These are phyloP conservation scores for Thamnophis elegans DNA, from an alignment of 2,797 vertebrate genomes.

Conservation along the genomic window DNA sequence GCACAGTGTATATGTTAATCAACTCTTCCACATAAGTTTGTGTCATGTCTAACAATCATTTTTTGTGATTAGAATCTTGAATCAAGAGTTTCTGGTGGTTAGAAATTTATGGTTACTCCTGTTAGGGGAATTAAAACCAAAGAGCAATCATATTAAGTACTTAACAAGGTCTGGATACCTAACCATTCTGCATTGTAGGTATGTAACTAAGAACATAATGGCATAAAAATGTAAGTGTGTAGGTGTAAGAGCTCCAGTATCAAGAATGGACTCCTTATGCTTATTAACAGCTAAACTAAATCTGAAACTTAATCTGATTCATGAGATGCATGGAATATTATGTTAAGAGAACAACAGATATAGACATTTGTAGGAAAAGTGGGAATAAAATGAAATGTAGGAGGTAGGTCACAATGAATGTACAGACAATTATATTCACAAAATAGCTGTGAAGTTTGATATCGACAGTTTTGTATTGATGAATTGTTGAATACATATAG, in stretches of 20 bases:
- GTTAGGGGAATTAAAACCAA: not conserved
- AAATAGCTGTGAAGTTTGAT: not conserved
- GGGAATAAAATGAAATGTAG: not conserved
- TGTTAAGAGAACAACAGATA: not conserved
- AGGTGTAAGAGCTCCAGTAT: not conserved
- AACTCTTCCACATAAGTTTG: not conserved
- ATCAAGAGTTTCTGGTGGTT: not conserved
- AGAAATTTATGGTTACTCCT: not conserved
- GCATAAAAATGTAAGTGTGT: not conserved
- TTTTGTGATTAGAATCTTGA: not conserved
- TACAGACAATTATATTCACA: not conserved
- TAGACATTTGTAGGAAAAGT: not conserved
- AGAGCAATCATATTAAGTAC: not conserved
- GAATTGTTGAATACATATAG: not conserved
- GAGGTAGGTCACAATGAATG: not conserved
- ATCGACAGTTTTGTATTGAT: not conserved
- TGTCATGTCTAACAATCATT: not conserved
- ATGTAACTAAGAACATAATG: not conserved
- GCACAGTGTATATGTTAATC: not conserved
- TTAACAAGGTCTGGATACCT: not conserved
- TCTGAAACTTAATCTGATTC: not conserved
- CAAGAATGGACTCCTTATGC: not conserved
- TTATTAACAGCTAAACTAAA: not conserved
- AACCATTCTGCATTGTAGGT: not conserved
- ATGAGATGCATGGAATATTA: not conserved